Evolutionary conservation across 2,888 invertebrate genomes (phyloP).

Genomic region (Catocala nupta): DNA sequence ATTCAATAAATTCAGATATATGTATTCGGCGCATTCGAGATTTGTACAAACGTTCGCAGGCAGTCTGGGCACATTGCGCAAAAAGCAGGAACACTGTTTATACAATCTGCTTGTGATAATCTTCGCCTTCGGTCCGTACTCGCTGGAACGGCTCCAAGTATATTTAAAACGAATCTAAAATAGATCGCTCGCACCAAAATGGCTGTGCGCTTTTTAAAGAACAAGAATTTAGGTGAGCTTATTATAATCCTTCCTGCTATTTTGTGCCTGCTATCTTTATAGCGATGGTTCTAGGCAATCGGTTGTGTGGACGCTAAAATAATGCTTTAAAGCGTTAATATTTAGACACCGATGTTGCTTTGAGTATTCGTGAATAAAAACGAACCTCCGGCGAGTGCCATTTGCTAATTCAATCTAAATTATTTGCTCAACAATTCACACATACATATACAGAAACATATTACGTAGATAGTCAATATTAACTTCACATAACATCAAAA

Average conservation of each 20-base stretch:
- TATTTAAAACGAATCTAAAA: conserved; percentile 61
- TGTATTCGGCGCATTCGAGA: too few relatives aligned
- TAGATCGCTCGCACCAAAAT: conserved; percentile 53
- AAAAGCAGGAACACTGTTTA: conserved; percentile 33
- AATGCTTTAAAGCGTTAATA: too few relatives aligned
- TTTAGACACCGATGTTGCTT: background rate
- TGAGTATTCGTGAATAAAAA: background rate
- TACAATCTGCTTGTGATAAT: conserved; percentile 22
- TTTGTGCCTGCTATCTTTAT: conserved; percentile 3
- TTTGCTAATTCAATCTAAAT: conserved; percentile 11
- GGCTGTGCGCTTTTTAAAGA: conserved; percentile 43
- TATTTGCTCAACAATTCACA: conserved; percentile 15
- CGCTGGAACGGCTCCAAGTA: conserved; percentile 62
- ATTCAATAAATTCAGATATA: conserved; percentile 14
- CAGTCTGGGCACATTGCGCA: conserved; percentile 10
- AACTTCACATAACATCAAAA: background rate
- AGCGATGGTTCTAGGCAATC: too few relatives aligned
- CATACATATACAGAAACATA: conserved; percentile 3
- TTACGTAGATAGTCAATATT: background rate
- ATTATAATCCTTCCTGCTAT: conserved; percentile 34
- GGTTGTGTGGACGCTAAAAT: too few relatives aligned
- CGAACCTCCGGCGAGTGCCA: conserved; percentile 2
- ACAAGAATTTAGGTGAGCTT: conserved; percentile 48
- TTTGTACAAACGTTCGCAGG: conserved; percentile 10
- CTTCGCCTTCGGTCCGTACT: conserved; percentile 8